These are phyloP conservation scores for Ramphastos sulfuratus DNA, from an alignment of 2,113 vertebrate genomes.

Conservation along the genomic window DNA sequence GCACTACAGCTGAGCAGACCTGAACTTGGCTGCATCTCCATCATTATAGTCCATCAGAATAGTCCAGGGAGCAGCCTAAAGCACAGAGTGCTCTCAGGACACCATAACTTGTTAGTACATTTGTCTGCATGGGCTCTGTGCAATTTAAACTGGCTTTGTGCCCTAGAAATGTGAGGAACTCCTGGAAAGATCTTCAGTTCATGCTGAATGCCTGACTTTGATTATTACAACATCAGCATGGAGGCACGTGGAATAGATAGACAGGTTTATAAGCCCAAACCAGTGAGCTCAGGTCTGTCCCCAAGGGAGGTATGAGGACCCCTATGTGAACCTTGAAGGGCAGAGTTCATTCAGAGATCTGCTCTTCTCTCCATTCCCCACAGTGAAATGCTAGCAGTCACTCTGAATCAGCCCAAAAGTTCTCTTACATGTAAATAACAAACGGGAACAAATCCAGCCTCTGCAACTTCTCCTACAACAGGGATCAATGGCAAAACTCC, in stretches of 20 bases:
- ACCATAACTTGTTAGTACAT: background rate
- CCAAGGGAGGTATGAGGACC: background rate
- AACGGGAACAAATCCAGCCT: background rate
- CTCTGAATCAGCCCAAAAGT: background rate
- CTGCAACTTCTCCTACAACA: background rate
- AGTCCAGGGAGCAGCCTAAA: background rate
- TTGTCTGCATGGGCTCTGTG: background rate
- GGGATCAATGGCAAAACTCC: background rate
- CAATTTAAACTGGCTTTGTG: background rate
- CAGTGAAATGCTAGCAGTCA: background rate
- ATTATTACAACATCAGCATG: background rate
- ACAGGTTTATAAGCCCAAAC: background rate
- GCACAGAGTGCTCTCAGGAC: background rate
- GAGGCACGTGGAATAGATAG: background rate
- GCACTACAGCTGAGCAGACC: background rate
- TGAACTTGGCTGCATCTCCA: background rate
- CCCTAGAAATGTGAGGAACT: background rate
- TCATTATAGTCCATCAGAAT: too few species aligned
- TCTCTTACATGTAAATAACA: background rate
- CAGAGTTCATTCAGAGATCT: background rate
- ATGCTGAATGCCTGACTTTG: background rate
- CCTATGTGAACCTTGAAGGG: background rate
- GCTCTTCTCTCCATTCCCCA: background rate
- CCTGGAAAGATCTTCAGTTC: background rate
- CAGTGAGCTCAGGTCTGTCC: background rate